These are phyloP conservation scores for Tamandua tetradactyla DNA, from an alignment of 2,797 vertebrate genomes.

Conservation along the genomic window DNA sequence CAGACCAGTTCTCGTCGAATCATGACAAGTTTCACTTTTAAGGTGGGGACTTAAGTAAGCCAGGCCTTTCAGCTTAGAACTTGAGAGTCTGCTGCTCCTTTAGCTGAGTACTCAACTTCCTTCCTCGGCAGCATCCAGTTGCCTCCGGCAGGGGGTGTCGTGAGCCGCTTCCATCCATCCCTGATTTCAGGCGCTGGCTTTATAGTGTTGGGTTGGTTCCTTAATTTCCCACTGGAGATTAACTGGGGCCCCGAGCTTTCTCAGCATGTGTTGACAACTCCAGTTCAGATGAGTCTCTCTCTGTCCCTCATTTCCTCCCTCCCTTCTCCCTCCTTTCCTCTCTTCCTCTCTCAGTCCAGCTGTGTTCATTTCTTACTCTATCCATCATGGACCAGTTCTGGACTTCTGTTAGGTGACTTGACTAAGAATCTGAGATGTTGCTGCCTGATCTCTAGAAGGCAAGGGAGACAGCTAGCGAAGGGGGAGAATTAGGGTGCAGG, in stretches of 20 bases:
- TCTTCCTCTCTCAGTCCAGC: not conserved
- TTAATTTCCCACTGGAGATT: not conserved
- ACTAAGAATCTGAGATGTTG: not conserved
- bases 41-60: not conserved
- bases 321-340: not conserved
- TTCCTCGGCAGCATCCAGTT: not conserved
- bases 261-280: not conserved
- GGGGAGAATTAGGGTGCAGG: not conserved
- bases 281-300: not conserved
- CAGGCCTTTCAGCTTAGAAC: not conserved
- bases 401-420: not conserved
- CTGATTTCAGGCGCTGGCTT: rapidly evolving
- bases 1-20: not conserved
- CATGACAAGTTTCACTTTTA: not conserved
- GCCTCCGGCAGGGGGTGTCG: constrained; percentile 51
- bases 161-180: not conserved
- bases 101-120: not conserved
- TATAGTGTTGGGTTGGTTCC: rapidly evolving
- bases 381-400: not conserved
- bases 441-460: not conserved
- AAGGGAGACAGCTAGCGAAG: not conserved
- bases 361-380: too few species aligned
- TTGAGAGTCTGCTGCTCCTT: too few species aligned
- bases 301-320: not conserved
- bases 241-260: not conserved